A percentile compares a stretch with the other conserved stretches of the same genome.
phyloP scores from a whole-genome alignment of 2,113 vertebrate genomes.

The Porphyrio hochstetteri region DNA sequence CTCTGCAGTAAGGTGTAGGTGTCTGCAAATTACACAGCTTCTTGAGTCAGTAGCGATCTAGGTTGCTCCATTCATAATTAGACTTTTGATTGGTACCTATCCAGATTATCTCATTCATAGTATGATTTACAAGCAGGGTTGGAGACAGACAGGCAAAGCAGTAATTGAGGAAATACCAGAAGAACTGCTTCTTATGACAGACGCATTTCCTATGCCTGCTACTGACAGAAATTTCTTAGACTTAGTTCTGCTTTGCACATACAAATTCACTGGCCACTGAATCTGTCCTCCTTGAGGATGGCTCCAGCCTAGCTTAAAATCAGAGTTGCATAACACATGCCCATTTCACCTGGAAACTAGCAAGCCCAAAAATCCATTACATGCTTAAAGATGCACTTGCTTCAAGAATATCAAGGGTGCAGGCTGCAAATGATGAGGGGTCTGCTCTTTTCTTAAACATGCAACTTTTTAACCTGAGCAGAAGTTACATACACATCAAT shows the following conservation, averaged over 20 bases:
- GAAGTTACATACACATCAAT: neutral
- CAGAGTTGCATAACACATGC: neutral
- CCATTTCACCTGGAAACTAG: neutral
- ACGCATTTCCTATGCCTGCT: slow-evolving; percentile 16
- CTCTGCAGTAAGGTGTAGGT: slow-evolving; percentile 59
- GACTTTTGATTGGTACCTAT: slow-evolving; percentile 69
- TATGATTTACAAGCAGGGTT: slow-evolving; percentile 53
- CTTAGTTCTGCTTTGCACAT: neutral
- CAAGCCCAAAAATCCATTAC: neutral
- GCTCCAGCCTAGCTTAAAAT: neutral
- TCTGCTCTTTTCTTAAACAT: neutral
- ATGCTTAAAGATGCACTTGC: neutral
- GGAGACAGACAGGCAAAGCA: slow-evolving; percentile 61
- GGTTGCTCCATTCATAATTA: slow-evolving; percentile 60
- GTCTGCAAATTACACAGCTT: slow-evolving; percentile 65
- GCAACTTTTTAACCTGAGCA: neutral
- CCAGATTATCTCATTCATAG: slow-evolving; percentile 61
- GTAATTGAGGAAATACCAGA: slow-evolving; percentile 66
- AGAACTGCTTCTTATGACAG: slow-evolving; percentile 44
- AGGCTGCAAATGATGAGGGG: neutral
- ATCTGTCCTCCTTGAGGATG: neutral
- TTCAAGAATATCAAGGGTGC: neutral
- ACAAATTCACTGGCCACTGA: neutral
- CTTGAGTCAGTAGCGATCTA: slow-evolving; percentile 49
- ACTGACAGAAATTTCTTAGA: slow-evolving; percentile 44